Evolutionary conservation across 2,797 vertebrate genomes (phyloP), one percentile per base, ranked within the genome.

Genomic region (Halcyon badia): DNA sequence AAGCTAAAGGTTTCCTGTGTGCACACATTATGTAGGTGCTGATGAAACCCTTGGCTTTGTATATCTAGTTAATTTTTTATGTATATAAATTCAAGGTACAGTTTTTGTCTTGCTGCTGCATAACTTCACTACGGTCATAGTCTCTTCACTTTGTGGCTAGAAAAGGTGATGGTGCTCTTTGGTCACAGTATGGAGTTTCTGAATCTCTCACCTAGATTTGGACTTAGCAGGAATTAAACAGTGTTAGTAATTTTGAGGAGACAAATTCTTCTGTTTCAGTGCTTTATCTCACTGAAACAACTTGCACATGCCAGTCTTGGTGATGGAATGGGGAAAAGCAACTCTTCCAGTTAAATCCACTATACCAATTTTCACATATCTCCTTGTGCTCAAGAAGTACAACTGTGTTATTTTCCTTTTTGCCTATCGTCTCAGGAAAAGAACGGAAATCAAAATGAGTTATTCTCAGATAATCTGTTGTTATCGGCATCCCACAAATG

Each of bases 1-100:
- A 87, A 72, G 11, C 17, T 62, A 44, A 31, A 25, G 10, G 4
- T 42, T 82, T 85, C 6, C 42, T 25, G 54, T 46, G 31, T 3
- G 0, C 1, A 1, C 14, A 12, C 12, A 2, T 42, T 30, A 16
- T 11, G 26, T 18, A 31, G 68, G n/a, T 54, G 46, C 46, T 58
- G 51, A 30, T 80, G 54, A 66, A 85, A 56, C 19, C 5, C 13
- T 62, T 41, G 51, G 14, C 5, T 70, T 51, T 65, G 39, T 69
- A 62, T 44, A 8, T 90, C 2, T 48, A 35, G 20, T 73, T 87
- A 18, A 35, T 39, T 51, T 79, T 77, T 78, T 31, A 3, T n/a
- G 10, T 60, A 5, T 41, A 21, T 57, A 41, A 28, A 10, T 42
- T 84, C 31, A 52, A 56, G 26, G 39, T 48, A 20, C 6, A 12